Evolutionary conservation across 2,797 vertebrate genomes (phyloP).

Genomic region (Furcifer pardalis): DNA sequence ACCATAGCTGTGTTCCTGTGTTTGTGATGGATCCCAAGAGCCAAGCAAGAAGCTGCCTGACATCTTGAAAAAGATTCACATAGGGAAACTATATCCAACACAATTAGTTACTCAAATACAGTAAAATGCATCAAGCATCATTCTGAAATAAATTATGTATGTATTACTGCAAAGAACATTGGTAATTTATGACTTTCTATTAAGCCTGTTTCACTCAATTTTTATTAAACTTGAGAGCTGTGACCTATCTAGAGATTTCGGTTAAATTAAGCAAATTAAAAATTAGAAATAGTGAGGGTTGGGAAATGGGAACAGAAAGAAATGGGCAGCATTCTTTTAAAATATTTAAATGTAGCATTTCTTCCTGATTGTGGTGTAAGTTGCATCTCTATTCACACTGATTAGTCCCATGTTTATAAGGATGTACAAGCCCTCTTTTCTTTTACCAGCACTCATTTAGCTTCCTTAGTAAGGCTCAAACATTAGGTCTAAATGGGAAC

Average conservation of each 20-base stretch:
- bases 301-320: slow-evolving; percentile 58
- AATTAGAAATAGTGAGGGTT: slow-evolving; percentile 59
- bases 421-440: not conserved
- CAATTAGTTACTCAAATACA: slow-evolving; percentile 58
- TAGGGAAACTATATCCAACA: slow-evolving; percentile 41
- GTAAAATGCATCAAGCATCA: slow-evolving; percentile 52
- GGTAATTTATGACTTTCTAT: slow-evolving; percentile 72
- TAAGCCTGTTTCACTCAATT: slow-evolving; percentile 65
- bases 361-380: slow-evolving; percentile 16
- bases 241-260: slow-evolving; percentile 74
- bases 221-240: slow-evolving; percentile 75
- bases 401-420: not conserved
- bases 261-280: slow-evolving; percentile 75
- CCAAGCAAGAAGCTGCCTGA: slow-evolving; percentile 33
- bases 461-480: not conserved
- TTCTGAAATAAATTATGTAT: slow-evolving; percentile 72
- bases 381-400: not conserved
- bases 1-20: not conserved
- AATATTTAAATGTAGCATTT: slow-evolving; percentile 10
- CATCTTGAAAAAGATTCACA: slow-evolving; percentile 43
- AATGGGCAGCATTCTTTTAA: slow-evolving; percentile 40
- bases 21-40: slow-evolving; percentile 35
- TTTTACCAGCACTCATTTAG: not conserved
- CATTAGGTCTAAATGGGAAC: not conserved
- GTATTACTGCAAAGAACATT: slow-evolving; percentile 66